Base-by-base conservation (phyloP, 92 coral and sea anemone species). In the Micromussa lordhowensis region DNA sequence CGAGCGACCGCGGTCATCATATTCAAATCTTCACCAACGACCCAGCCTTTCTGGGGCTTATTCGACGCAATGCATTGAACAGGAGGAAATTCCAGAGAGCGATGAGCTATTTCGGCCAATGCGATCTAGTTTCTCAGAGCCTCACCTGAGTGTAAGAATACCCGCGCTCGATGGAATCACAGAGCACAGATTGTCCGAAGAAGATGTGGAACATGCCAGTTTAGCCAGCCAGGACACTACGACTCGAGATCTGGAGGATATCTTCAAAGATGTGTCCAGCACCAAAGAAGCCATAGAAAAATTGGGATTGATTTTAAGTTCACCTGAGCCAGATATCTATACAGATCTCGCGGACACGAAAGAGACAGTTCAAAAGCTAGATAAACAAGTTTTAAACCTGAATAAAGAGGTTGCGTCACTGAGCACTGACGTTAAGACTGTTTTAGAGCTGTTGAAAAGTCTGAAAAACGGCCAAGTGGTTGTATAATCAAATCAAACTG, bases 121-220 rank as follows among this genome's bases (percentile, higher is more conserved):
- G 82, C 78, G 94, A 84, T 81, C 81, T 17, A 93, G 98, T 76
- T 93, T 89, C 69, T 95, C 98, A 49, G 98, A 93, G 88, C 95
- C 95, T 6, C 90, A 93, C 34, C 80, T 93, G 51, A 76, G 64
- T 40, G 38, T 66, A 38, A 40, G 88, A 29, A 36, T 28, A 40
- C 88, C 88, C 0, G 29, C 88, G 80, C 87, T 85, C 8, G 40
- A 55, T 55, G 87, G 71, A 14, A 74, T 68, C n/a, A 11, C 80
- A n/a, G 72, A 72, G 18, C 71, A 71, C 6, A 66, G 80, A n/a
- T 22, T 73, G 4, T 40, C 77, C 61, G 82, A 55, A 34, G 53
- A 29, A 1, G 38, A 78, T 12, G 77, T 75, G 66, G 55, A 51
- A 24, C 61, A 14, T 3, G 34, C 57, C 16, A 57, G 80, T 34